Percentiles rank a stretch among this genome's conserved stretches.
phyloP scores from a whole-genome alignment of 2,797 vertebrate genomes.

The Poecilia picta region DNA sequence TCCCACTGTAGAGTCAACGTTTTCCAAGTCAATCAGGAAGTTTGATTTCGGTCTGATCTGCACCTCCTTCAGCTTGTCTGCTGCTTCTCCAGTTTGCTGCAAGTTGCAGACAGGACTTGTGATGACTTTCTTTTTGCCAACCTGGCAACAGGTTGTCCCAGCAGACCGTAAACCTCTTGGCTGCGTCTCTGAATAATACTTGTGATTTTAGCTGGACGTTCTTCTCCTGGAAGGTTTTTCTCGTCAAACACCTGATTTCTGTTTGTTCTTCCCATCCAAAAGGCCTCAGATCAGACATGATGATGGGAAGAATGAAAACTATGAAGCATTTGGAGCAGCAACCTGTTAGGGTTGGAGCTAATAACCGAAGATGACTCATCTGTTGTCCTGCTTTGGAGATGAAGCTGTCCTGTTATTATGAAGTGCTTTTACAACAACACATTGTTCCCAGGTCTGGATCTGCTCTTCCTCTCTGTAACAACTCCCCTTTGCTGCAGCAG shows the following conservation, averaged over 20 bases:
- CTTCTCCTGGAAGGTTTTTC: neutral
- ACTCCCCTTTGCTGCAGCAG: conserved; percentile 25
- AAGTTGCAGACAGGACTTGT: neutral
- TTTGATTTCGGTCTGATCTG: neutral
- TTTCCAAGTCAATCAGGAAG: neutral
- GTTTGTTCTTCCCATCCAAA: neutral
- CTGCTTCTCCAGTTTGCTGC: neutral
- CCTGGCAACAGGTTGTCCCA: neutral
- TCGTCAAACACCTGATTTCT: conserved; percentile 13
- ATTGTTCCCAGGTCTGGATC: conserved; percentile 42
- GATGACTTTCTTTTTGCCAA: neutral
- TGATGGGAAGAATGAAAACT: neutral
- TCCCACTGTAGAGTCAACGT: neutral
- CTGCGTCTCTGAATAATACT: neutral
- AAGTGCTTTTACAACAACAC: neutral
- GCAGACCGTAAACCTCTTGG: neutral
- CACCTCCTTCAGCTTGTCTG: neutral
- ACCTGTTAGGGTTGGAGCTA: neutral
- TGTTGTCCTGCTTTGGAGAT: neutral
- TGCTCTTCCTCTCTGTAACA: conserved; percentile 21
- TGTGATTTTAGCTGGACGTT: neutral
- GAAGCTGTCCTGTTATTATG: neutral
- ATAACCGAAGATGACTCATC: neutral
- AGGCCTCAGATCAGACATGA: neutral
- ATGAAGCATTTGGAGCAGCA: neutral